Evolutionary conservation across 2,113 vertebrate genomes (phyloP).

Genomic region (Zosterops pallidus): DNA sequence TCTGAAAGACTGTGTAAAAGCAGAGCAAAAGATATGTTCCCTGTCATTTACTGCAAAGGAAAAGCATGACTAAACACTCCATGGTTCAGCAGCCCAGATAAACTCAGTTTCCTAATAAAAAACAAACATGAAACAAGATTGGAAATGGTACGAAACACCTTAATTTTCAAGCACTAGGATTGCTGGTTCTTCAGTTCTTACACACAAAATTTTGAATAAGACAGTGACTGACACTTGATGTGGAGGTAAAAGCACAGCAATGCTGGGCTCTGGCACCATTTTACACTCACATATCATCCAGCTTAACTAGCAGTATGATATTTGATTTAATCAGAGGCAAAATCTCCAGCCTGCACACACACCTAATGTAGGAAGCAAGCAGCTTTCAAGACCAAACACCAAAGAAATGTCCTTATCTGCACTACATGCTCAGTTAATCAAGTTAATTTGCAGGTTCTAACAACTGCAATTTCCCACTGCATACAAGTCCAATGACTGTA

Average conservation of each 20-base stretch:
- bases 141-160: neutral
- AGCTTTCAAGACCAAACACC: neutral
- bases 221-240: neutral
- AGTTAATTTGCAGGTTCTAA: neutral
- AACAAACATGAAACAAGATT: neutral
- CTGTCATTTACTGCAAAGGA: neutral
- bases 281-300: neutral
- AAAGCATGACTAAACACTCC: neutral
- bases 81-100: neutral
- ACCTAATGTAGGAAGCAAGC: neutral
- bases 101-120: neutral
- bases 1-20: neutral
- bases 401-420: neutral
- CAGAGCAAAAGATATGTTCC: neutral
- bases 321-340: neutral
- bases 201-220: neutral
- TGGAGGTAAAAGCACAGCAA: neutral
- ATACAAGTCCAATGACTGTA: neutral
- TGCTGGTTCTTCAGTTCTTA: neutral
- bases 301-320: neutral
- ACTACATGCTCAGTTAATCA: neutral
- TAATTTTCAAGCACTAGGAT: neutral
- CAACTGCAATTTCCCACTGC: neutral
- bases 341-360: neutral
- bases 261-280: accelerated